A percentile compares a stretch with the other conserved stretches of the same genome.
These are phyloP conservation scores for Rhopalosiphum padi DNA, from an alignment of 1,140 invertebrate species.

Conservation along the genomic window DNA sequence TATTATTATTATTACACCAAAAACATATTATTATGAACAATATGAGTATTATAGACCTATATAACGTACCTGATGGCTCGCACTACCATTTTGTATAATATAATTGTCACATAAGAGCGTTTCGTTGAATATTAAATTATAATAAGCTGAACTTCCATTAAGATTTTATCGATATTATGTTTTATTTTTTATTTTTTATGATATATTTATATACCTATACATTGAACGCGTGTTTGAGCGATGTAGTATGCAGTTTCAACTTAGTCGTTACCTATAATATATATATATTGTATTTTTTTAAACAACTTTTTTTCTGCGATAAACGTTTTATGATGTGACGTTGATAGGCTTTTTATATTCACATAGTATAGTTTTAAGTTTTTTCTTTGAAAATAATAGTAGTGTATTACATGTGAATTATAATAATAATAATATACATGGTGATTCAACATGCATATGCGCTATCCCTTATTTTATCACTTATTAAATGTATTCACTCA, in stretches of 20 bases:
- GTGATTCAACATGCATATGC: too few species aligned
- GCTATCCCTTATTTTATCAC: too few species aligned
- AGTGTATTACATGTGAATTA: too few species aligned
- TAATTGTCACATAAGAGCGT: neutral
- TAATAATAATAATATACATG: too few species aligned
- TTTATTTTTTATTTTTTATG: neutral
- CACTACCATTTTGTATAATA: neutral
- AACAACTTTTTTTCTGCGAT: neutral
- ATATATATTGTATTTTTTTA: neutral
- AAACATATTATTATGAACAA: neutral
- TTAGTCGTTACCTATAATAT: neutral
- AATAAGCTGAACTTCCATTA: slow-evolving; percentile 2
- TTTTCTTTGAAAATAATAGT: too few species aligned
- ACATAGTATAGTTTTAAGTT: too few species aligned
- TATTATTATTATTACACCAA: neutral
- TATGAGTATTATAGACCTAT: neutral
- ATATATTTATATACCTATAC: neutral
- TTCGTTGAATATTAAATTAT: neutral
- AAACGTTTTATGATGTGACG: too few species aligned
- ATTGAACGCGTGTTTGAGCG: too few species aligned
- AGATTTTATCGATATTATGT: neutral
- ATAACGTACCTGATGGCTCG: neutral
- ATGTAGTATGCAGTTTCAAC: neutral
- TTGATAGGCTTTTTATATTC: too few species aligned
- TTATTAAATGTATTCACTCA: too few species aligned